Percentiles rank a stretch among this genome's conserved stretches.
These are phyloP conservation scores for Cranoglanis bouderius DNA, from an alignment of 2,113 vertebrate genomes.

Conservation along the genomic window DNA sequence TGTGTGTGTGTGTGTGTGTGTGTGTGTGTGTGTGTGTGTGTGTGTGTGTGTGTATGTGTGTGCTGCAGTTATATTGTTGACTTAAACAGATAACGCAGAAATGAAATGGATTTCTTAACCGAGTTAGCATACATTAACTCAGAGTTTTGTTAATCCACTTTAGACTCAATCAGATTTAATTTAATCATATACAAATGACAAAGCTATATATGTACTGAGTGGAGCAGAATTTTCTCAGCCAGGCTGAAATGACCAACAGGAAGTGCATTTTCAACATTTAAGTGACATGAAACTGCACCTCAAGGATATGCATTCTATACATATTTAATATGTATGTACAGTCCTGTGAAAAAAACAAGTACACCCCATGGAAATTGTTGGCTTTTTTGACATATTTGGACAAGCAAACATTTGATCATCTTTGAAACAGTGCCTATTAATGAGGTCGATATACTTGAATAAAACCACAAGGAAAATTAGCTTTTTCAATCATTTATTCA, in stretches of 20 bases:
- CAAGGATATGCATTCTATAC: neutral
- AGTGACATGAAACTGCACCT: neutral
- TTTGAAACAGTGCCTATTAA: no score
- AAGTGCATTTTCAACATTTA: neutral
- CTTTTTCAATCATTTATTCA: no score
- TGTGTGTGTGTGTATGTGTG: neutral
- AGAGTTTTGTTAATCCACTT: neutral
- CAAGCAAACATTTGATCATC: no score
- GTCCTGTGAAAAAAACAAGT: no score
- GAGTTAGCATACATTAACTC: neutral
- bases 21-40: no score
- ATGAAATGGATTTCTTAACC: neutral
- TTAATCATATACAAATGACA: neutral
- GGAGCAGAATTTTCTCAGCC: neutral
- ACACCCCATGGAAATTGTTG: no score
- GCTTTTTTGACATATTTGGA: no score
- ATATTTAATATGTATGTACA: neutral
- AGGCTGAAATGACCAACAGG: neutral
- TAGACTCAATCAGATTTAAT: neutral
- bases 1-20: neutral
- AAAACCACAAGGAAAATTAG: no score
- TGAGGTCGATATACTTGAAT: no score
- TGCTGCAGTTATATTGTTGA: neutral
- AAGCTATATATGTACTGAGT: neutral
- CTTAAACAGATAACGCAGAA: neutral